Evolutionary conservation across 2,113 vertebrate genomes (phyloP).

Genomic region (Ptyas mucosa): DNA sequence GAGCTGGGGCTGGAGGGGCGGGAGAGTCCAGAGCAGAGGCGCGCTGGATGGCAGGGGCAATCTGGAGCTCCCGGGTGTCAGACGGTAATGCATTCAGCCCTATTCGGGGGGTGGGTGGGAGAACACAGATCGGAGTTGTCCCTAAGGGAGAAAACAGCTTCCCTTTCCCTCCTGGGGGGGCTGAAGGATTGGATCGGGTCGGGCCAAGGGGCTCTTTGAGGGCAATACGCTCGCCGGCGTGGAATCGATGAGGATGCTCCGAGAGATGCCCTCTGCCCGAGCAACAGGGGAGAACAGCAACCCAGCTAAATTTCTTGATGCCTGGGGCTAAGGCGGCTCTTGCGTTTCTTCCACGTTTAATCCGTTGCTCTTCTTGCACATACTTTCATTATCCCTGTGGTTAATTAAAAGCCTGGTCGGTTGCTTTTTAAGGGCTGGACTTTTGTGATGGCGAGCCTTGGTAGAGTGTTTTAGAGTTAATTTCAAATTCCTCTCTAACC

Average conservation of each 20-base stretch:
- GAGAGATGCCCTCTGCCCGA: not conserved
- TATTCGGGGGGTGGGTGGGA: not conserved
- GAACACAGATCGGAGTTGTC: not conserved
- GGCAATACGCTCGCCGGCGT: not conserved
- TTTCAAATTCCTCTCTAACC: not conserved
- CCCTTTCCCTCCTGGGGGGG: not conserved
- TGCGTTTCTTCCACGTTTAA: not conserved
- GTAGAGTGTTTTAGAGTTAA: not conserved
- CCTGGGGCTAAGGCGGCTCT: not conserved
- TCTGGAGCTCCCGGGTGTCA: constrained; percentile 64
- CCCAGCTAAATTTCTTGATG: not conserved
- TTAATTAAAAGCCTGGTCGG: not conserved
- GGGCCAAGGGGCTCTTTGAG: not conserved
- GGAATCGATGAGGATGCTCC: not conserved
- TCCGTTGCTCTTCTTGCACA: not conserved
- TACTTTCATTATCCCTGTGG: not conserved
- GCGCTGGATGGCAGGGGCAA: constrained; percentile 84
- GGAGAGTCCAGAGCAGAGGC: constrained; percentile 1
- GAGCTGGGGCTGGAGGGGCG: not conserved
- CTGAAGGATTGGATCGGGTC: not conserved
- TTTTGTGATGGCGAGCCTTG: not conserved
- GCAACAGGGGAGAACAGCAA: no score
- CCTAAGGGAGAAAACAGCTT: not conserved
- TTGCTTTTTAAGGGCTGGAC: not conserved
- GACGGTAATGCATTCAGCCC: constrained; percentile 44